Base-by-base conservation (phyloP, 2,113 vertebrate genomes). In the Odontophorus gujanensis region DNA sequence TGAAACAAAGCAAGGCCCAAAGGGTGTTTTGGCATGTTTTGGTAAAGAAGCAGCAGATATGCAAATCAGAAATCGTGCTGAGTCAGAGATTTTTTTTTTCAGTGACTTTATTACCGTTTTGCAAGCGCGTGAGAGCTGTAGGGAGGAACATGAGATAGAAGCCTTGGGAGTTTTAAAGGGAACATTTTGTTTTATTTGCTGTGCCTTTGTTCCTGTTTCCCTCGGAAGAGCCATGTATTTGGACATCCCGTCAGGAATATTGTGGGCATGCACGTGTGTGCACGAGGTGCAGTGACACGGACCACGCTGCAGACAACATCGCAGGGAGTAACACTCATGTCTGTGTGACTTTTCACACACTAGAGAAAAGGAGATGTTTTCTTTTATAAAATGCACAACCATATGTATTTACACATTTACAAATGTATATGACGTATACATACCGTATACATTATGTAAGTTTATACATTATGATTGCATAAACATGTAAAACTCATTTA, bases 151-250 rank as follows among this genome's bases (percentile, higher is more conserved):
- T 9, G 40, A 89, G 20, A 58, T 87, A 38, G 34, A 85, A 40
- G 53, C n/a, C 1, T 6, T 40, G n/a, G 12, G 50, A 75, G 20
- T 48, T 75, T 50, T 77, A 73, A 57, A 81, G 68, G 73, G 40
- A 50, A 66, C 77, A 25, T 88, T 93, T 61, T 89, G 80, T 36
- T 95, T 85, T 10, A 1, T 87, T 96, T 66, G 38, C 40, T 85
- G 85, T 89, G 58, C 81, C 48, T 74, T 71, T 79, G 53, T 82
- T 91, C 47, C 65, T 3, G 0, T 83, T 92, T 36, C 68, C 88
- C 59, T 85, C 65, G 69, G 66, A 89, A 82, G 45, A 85, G 45
- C 6, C 3, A 2, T 40, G 61, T 73, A 68, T 20, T 34, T 21
- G 57, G 8, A 48, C 26, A 14, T 26, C 74, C 78, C 62, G 38